Base-by-base conservation (phyloP, 1,140 invertebrate species). In the Drosophila fuyamai region DNA sequence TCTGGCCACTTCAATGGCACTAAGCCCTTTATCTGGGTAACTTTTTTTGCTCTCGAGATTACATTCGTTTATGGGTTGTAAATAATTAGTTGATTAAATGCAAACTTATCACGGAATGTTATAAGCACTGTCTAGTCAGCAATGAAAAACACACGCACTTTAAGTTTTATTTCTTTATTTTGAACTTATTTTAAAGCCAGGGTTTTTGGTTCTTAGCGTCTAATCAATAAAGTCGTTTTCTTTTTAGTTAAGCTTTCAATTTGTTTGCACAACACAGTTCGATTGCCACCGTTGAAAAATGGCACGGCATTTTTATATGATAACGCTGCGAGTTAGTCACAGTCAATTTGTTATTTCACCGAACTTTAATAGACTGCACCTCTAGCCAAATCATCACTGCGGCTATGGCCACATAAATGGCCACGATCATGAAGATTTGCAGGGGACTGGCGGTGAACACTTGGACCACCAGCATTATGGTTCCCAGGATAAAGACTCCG, bases 321-420 rank as follows among this genome's bases (percentile, higher is more conserved):
- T 62, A 77, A 62, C 44, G 57, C 27, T 35, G 14, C 9, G 14
- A 53, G 61, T 71, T 75, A 71, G 80, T 83, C 66, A 83, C 58
- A 5, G 16, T n/a, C n/a, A 32, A 27, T 13, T 38, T 29, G 4
- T 14, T 16, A 16, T 27, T 36, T 91, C 59, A 91, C 23, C 82
- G 80, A 65, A 91, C 80, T 59, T 85, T 86, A 50, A 88, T 71
- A 54, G 77, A 88, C 32, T 85, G 72, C 18, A 91, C 83, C 38
- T 91, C 90, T 5, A 91, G 58, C 63, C 76, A 88, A 14, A 91
- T 91, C 48, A 81, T 65, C 0, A 90, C 7, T 1, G 75, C 44
- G 1, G 86, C 85, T n/a, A 91, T 40, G 10, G 51, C 44, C 47
- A 91, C 57, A 70, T 88, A 91, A 16, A 55, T 50, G 12, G 54